Percentiles rank a stretch among this genome's conserved stretches.
These are phyloP conservation scores for Brachypteracias leptosomus DNA, from an alignment of 2,113 vertebrate species.

Conservation along the genomic window DNA sequence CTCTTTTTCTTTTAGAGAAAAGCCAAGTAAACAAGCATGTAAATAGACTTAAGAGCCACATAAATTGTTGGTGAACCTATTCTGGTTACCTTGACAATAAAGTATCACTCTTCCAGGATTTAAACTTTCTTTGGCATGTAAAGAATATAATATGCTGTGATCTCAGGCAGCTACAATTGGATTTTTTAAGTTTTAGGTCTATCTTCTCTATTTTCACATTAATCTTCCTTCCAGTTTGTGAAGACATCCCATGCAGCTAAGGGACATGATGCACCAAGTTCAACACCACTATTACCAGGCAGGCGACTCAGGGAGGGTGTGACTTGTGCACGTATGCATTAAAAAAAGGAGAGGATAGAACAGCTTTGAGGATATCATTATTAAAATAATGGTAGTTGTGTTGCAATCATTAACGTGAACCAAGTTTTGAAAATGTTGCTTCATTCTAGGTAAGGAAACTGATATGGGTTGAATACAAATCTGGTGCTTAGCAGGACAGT, in stretches of 20 bases:
- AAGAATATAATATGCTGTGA: neutral
- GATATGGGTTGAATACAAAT: neutral
- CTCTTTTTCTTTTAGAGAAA: slow-evolving; percentile 64
- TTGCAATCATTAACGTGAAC: neutral
- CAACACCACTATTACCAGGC: neutral
- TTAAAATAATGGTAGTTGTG: neutral
- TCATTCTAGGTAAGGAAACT: neutral
- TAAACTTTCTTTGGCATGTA: slow-evolving; percentile 49
- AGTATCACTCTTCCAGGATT: slow-evolving; percentile 56
- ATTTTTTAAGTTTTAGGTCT: neutral
- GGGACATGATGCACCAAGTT: neutral
- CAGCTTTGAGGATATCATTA: neutral
- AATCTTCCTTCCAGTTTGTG: neutral
- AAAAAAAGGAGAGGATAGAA: neutral
- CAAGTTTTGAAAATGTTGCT: neutral
- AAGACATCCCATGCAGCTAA: neutral
- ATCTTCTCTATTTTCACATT: neutral
- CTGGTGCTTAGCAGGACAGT: neutral
- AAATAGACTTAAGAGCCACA: slow-evolving; percentile 74
- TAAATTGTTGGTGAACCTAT: slow-evolving; percentile 75
- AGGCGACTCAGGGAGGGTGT: neutral
- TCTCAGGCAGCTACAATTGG: neutral
- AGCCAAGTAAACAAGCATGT: slow-evolving; percentile 79
- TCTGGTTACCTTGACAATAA: slow-evolving; percentile 76
- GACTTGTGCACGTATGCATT: neutral